Conservation (phyloP, 2,113 vertebrate species). For the Hystrix brachyura region DNA sequence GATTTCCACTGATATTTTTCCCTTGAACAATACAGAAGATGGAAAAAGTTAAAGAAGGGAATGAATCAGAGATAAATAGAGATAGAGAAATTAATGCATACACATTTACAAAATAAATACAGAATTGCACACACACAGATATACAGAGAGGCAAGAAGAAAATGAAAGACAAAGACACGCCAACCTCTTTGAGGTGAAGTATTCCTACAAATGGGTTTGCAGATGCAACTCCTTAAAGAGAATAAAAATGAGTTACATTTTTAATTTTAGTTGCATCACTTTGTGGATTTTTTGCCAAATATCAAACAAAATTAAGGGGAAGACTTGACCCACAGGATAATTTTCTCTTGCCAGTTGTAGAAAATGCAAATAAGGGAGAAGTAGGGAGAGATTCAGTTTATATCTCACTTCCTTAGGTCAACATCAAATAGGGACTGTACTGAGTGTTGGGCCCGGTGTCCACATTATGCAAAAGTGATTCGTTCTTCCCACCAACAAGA, state of each 20-base stretch:
- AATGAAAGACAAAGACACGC: not conserved
- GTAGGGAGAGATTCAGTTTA: not conserved
- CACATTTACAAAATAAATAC: not conserved
- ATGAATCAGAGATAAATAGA: constrained; percentile 34
- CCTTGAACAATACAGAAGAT: not conserved
- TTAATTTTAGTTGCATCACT: constrained; percentile 42
- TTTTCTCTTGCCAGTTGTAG: constrained; percentile 15
- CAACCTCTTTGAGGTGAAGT: not conserved
- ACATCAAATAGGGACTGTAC: not conserved
- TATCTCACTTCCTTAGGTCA: constrained; percentile 14
- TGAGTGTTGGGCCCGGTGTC: not conserved
- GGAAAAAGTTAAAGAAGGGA: not conserved
- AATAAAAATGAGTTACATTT: constrained; percentile 26
- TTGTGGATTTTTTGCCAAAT: constrained; percentile 27
- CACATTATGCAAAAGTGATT: not conserved
- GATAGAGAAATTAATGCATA: not conserved
- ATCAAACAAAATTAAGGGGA: constrained; percentile 54
- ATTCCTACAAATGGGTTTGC: not conserved
- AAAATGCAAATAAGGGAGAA: constrained; percentile 12
- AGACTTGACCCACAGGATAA: not conserved
- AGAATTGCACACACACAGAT: not conserved
- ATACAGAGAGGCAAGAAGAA: not conserved
- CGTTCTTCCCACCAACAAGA: constrained; percentile 32
- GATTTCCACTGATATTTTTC: not conserved
- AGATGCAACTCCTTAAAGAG: constrained; percentile 15